Conservation (phyloP, 2,113 vertebrate species). For the Cololabis saira region DNA sequence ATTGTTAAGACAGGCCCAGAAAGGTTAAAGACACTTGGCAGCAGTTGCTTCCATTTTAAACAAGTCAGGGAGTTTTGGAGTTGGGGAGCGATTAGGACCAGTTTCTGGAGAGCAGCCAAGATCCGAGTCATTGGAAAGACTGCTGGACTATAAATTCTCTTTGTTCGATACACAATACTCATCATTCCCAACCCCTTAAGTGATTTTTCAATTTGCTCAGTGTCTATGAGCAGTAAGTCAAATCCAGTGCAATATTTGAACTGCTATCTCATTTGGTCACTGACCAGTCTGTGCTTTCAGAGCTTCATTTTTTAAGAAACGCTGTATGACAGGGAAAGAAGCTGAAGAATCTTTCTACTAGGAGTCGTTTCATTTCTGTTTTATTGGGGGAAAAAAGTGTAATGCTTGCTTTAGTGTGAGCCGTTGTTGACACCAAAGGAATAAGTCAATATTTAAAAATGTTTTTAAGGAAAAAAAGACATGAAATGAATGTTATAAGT, state of each 20-base stretch:
- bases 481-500: no score
- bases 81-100: slow-evolving; percentile 47
- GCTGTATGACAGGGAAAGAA: not conserved
- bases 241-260: slow-evolving; percentile 35
- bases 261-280: slow-evolving; percentile 25
- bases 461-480: no score
- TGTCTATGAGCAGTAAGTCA: slow-evolving; percentile 36
- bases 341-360: not conserved
- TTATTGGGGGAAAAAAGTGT: not conserved
- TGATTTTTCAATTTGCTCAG: slow-evolving; percentile 42
- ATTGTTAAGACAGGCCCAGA: slow-evolving; percentile 32
- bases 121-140: slow-evolving; percentile 25
- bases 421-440: not conserved
- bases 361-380: not conserved
- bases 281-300: slow-evolving; percentile 13
- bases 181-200: slow-evolving; percentile 36
- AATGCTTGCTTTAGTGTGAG: not conserved
- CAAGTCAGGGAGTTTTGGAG: slow-evolving; percentile 29
- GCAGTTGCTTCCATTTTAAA: slow-evolving; percentile 40
- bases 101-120: slow-evolving; percentile 42
- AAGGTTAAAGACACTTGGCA: slow-evolving; percentile 28
- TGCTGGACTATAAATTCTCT: slow-evolving; percentile 48
- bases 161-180: slow-evolving; percentile 35
- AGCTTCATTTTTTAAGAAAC: not conserved
- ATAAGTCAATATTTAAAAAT: no score